Percentiles rank a stretch among this genome's conserved stretches.
phyloP scores from a whole-genome alignment of 1,140 invertebrate genomes.

The Philotrypesis tridentata region DNA sequence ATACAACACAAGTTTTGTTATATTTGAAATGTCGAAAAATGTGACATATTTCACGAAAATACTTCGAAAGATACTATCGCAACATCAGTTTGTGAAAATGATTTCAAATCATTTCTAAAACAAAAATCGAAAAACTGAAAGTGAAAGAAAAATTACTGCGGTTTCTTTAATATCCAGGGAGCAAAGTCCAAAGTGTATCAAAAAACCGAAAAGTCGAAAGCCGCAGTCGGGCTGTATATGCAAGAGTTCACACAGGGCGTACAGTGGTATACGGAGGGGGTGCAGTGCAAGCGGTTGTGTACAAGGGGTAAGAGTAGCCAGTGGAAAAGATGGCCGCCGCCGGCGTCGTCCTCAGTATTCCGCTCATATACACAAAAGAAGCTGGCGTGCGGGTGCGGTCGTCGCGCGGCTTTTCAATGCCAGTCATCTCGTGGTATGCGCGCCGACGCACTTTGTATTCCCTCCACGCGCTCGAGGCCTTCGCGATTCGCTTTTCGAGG shows the following conservation, averaged over 20 bases:
- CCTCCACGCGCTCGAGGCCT: conserved; percentile 55
- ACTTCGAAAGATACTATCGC: too few relatives aligned
- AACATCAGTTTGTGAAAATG: too few relatives aligned
- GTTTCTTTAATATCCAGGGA: too few relatives aligned
- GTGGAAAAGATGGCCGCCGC: conserved; percentile 67
- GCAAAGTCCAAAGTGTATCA: too few relatives aligned
- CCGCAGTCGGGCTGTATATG: too few relatives aligned
- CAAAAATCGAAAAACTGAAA: too few relatives aligned
- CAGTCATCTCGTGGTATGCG: conserved; percentile 71
- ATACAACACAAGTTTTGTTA: too few relatives aligned
- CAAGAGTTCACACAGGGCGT: background rate
- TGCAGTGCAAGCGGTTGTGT: conserved; percentile 45
- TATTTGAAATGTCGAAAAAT: too few relatives aligned
- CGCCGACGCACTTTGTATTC: conserved; percentile 68
- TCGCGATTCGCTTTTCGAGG: conserved; percentile 27
- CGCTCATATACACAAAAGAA: conserved; percentile 65
- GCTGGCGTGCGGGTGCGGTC: conserved; percentile 63
- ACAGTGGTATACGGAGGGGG: too few relatives aligned
- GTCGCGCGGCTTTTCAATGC: conserved; percentile 66
- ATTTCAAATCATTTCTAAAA: too few relatives aligned
- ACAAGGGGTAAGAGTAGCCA: conserved; percentile 40
- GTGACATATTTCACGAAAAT: too few relatives aligned
- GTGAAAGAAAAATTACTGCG: too few relatives aligned
- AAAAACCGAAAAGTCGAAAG: background rate
- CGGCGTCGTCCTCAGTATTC: conserved; percentile 69